Evolutionary conservation across 2,888 invertebrate genomes (phyloP), one percentile per base, ranked within the genome.

Genomic region (Marronus borbonicus): DNA sequence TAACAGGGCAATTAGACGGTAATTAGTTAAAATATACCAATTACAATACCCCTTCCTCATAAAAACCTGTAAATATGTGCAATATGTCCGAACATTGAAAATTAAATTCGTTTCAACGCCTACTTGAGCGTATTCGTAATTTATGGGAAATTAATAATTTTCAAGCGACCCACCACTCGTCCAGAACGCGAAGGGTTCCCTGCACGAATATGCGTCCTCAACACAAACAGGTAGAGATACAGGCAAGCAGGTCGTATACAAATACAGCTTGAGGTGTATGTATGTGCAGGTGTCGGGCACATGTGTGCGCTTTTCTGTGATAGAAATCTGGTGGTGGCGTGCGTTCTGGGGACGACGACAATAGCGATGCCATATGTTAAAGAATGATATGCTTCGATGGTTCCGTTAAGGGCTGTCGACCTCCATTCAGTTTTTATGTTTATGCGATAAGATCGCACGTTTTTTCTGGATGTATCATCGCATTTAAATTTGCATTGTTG

Each of bases 361-460:
- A 60, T 84, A 83, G 84, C 83, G 83, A 83, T 82, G 82, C 85
- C 86, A 85, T 86, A 86, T 86, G 86, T 83, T 84, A 84, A 81
- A 80, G 81, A 81, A 79, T 82, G 84, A 83, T 83, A 82, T 82
- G 84, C 83, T 83, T 82, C 81, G 84, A 82, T 82, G 82, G 49
- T 39, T 60, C 58, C 24, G 44, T 72, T 20, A 49, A 49, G 72
- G 72, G 72, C 60, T 74, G 72, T 60, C 72, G 60, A 74, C 68
- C 44, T 60, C 24, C 60, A 60, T 60, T 74, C 8, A 14, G 62
- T 74, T 62, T 74, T 62, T 74, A 60, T 74, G 44, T 74, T 60
- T 74, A 70, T 70, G 20, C 44, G 72, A 44, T 74, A 74, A 60
- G 44, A 74, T 74, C 72, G 62, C 68, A 24, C 36, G 24, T 68